Evolutionary conservation across 2,888 invertebrate genomes (phyloP).

Genomic region (Drosophila stalkeri): DNA sequence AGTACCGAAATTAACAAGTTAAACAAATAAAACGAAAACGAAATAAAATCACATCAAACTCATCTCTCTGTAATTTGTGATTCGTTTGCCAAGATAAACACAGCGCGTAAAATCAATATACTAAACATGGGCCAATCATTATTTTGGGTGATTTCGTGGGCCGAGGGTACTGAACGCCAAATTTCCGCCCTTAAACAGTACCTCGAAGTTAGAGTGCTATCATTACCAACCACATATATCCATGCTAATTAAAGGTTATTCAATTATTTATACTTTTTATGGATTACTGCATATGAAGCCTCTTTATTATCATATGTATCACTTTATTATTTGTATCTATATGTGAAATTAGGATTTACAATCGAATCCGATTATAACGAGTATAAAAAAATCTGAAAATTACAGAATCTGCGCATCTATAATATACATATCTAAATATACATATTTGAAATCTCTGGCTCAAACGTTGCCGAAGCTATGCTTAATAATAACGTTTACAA

Average conservation of each 20-base stretch:
- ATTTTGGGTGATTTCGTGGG: not conserved
- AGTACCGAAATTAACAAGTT: conserved; percentile 73
- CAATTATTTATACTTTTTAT: conserved; percentile 3
- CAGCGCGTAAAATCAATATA: conserved; percentile 39
- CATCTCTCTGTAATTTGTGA: conserved; percentile 43
- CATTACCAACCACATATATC: not conserved
- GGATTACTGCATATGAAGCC: not conserved
- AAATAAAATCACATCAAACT: conserved; percentile 53
- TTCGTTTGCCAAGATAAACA: conserved; percentile 39
- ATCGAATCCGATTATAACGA: too few species aligned
- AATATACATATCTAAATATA: too few species aligned
- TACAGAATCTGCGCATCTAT: too few species aligned
- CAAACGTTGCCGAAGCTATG: too few species aligned
- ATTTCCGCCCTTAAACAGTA: conserved; percentile 5
- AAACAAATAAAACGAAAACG: conserved; percentile 61
- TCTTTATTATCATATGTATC: not conserved
- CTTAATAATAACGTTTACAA: too few species aligned
- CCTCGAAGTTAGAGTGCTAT: not conserved
- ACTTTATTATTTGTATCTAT: too few species aligned
- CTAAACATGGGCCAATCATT: conserved; percentile 19
- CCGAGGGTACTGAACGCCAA: not conserved
- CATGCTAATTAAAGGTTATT: not conserved
- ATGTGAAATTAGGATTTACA: too few species aligned
- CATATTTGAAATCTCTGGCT: too few species aligned
- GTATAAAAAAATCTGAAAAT: too few species aligned